Evolutionary conservation across 2,888 invertebrate genomes (phyloP), one percentile per base, ranked within the genome.

Genomic region (Ischnura elegans): DNA sequence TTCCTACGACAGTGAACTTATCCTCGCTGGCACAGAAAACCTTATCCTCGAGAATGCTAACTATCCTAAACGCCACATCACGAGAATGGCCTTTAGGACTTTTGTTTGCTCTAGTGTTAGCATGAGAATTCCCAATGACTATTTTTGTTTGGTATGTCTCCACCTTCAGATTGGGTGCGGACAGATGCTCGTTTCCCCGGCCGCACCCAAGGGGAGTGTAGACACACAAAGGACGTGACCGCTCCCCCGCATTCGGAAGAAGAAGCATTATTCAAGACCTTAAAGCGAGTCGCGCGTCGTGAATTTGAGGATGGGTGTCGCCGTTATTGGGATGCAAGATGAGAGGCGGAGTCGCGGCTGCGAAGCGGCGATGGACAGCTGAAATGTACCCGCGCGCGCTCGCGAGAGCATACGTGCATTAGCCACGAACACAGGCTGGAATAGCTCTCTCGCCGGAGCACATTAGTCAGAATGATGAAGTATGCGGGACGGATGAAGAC

Each of bases 121-220:
- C 5, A 2, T 76, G 76, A 13, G 76, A 36, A 36, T 76, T 36
- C 25, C 13, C n/a, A n/a, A n/a, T n/a, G n/a, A n/a, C n/a, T n/a
- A n/a, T n/a, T n/a, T n/a, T n/a, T n/a, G n/a, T n/a, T n/a, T n/a
- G 36, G 29, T 55, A 55, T 87, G 87, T 42, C 87, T 55, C 55
- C 87, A n/a, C 55, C 87, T 76, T 51, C 42, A 51, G 87, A 55
- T 87, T 87, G 87, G 87, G 87, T 87, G 51, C 51, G 87, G 87
- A 87, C 87, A 87, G 51, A 87, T 76, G 29, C 76, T 36, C 87
- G 51, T 51, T 87, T 55, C 51, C 36, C 4, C 55, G 87, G 61
- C 87, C 87, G 87, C 87, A 55, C 87, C 87, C 87, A 55, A 42
- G 36, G 25, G 55, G 36, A 76, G 36, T 29, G 36, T 36, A 76